Conservation (phyloP, 2,113 vertebrate species). For the Petaurus breviceps region DNA sequence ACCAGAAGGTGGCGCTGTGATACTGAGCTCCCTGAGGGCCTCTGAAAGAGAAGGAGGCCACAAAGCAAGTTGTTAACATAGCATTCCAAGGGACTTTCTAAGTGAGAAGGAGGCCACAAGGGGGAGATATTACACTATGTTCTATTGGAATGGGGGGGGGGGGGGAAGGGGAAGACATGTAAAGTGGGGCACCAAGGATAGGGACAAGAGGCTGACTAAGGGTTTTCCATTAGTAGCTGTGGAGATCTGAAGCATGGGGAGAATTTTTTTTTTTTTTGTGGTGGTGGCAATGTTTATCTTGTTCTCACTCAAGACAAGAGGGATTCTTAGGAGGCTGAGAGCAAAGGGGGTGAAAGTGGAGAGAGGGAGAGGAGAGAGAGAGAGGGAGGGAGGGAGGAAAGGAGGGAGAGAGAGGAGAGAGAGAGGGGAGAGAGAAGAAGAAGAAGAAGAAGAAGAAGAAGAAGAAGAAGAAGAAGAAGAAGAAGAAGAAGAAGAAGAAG, state of each 20-base stretch:
- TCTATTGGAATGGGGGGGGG: not conserved
- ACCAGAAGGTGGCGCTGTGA: not conserved
- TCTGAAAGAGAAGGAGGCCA: not conserved
- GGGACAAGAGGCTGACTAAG: not conserved
- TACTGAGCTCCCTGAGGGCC: not conserved
- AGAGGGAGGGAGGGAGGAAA: fast-evolving
- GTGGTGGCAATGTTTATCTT: not conserved
- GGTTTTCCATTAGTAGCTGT: not conserved
- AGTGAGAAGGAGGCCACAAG: not conserved
- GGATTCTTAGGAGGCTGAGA: not conserved
- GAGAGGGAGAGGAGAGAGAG: not conserved
- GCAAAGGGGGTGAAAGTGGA: not conserved
- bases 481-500: no score
- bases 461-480: no score
- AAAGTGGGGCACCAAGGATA: not conserved
- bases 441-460: not conserved
- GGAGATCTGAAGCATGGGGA: not conserved
- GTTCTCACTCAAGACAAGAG: not conserved
- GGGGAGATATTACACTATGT: not conserved
- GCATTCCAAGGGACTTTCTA: not conserved
- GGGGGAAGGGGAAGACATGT: no score
- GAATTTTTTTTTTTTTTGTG: not conserved
- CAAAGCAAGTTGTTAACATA: not conserved
- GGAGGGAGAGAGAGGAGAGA: no score
- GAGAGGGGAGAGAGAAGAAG: fast-evolving